Conservation (phyloP, 2,113 vertebrate genomes). For the Acrocephalus kingi region DNA sequence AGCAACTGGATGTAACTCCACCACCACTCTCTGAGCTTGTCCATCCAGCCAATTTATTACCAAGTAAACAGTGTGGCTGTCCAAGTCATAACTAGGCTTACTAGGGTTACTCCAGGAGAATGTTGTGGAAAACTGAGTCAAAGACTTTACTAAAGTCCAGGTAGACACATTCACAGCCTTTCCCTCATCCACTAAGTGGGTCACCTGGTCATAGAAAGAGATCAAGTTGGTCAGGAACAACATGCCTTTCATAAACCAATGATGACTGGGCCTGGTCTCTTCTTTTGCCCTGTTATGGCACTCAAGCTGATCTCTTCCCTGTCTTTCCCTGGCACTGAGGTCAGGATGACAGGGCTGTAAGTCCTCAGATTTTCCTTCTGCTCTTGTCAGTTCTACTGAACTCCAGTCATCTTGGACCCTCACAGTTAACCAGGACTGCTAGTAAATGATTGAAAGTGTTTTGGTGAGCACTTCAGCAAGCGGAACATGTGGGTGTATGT, state of each 20-base stretch:
- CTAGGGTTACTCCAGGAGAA: background rate
- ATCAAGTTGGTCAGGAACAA: background rate
- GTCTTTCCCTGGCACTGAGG: background rate
- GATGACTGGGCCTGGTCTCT: background rate
- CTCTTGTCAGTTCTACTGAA: background rate
- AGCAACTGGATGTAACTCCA: background rate
- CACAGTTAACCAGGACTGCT: background rate
- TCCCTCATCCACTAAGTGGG: background rate
- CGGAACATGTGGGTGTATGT: accelerated
- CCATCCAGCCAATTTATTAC: background rate
- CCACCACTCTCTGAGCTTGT: background rate
- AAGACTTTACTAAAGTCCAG: background rate
- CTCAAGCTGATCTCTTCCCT: background rate
- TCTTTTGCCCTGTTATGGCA: background rate
- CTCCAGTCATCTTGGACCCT: background rate
- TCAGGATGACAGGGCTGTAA: background rate
- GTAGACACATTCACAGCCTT: background rate
- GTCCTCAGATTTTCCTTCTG: background rate
- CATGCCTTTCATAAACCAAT: background rate
- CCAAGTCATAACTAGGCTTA: background rate
- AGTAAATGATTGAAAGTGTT: background rate
- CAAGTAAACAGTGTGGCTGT: background rate
- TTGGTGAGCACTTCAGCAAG: background rate
- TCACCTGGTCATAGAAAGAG: background rate
- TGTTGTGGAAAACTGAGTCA: background rate